A percentile compares a stretch with the other conserved stretches of the same genome.
Evolutionary conservation across 2,113 vertebrate species (phyloP).

Genomic region (Calypte anna): DNA sequence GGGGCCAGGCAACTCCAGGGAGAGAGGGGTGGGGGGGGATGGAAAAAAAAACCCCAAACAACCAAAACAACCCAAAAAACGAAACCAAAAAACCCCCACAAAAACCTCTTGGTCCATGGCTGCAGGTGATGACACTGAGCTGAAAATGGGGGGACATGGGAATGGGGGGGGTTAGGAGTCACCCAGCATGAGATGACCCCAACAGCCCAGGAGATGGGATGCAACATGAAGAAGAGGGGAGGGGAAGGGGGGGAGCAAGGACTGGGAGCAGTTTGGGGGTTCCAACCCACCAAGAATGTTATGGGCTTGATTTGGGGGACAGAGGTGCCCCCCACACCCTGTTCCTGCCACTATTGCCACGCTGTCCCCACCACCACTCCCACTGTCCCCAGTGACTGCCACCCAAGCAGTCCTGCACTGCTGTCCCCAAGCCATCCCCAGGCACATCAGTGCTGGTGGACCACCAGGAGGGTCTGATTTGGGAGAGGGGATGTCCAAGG

Average conservation of each 20-base stretch:
- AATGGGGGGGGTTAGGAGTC: neutral
- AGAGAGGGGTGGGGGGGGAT: neutral
- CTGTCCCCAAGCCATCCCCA: accelerated
- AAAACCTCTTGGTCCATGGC: neutral
- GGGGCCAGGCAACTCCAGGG: neutral
- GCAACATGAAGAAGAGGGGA: neutral
- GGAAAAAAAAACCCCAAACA: neutral
- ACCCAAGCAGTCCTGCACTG: too few species aligned
- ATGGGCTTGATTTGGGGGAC: neutral
- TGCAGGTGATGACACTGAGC: neutral
- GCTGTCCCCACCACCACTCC: neutral
- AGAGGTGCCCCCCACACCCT: neutral
- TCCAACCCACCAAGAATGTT: accelerated
- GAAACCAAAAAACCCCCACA: neutral
- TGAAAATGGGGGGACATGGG: neutral
- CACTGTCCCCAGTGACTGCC: neutral
- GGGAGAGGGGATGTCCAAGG: neutral
- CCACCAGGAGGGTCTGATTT: accelerated
- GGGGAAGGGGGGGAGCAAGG: neutral
- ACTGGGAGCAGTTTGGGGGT: accelerated
- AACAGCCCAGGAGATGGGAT: neutral
- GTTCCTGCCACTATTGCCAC: accelerated
- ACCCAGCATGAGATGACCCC: neutral
- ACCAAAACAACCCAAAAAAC: too few species aligned
- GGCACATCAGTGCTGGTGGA: accelerated